Conservation (phyloP, 1,140 invertebrate species). For the Stegodyphus mimosarum region DNA sequence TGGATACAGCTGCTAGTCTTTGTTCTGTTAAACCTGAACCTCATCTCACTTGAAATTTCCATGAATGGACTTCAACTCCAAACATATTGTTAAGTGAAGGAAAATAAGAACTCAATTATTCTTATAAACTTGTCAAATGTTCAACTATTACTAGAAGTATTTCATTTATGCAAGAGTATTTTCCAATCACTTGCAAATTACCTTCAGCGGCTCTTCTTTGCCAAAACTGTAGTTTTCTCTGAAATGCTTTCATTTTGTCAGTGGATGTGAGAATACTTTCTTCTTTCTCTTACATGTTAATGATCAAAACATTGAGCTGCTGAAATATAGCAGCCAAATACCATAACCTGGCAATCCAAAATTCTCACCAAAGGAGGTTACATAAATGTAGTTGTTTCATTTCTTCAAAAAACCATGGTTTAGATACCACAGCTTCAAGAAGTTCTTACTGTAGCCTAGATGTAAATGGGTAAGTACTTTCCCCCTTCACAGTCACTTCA, state of each 20-base stretch:
- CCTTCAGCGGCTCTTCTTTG: slow-evolving; percentile 5
- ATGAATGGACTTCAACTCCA: too few species aligned
- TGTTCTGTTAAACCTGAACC: too few species aligned
- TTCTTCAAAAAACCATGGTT: neutral
- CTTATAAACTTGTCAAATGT: neutral
- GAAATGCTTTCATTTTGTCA: slow-evolving; percentile 1
- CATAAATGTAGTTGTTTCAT: neutral
- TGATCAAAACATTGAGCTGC: slow-evolving; percentile 2
- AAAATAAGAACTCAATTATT: neutral
- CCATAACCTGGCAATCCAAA: slow-evolving; percentile 1
- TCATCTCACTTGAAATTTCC: too few species aligned
- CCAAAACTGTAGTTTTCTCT: slow-evolving; percentile 8
- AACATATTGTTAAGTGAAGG: too few species aligned
- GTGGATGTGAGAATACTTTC: neutral
- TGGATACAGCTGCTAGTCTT: too few species aligned
- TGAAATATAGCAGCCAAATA: neutral
- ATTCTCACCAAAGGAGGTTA: slow-evolving; percentile 7
- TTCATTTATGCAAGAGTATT: neutral
- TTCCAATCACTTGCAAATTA: neutral
- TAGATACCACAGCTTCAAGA: neutral
- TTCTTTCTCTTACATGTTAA: neutral
- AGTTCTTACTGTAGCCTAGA: neutral
- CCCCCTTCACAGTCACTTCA: too few species aligned
- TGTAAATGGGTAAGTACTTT: too few species aligned
- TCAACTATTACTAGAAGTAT: neutral